Percentiles rank a stretch among this genome's conserved stretches.
These are phyloP conservation scores for Trididemnum nubilum DNA, from an alignment of 23 tunicate genomes.

Conservation along the genomic window DNA sequence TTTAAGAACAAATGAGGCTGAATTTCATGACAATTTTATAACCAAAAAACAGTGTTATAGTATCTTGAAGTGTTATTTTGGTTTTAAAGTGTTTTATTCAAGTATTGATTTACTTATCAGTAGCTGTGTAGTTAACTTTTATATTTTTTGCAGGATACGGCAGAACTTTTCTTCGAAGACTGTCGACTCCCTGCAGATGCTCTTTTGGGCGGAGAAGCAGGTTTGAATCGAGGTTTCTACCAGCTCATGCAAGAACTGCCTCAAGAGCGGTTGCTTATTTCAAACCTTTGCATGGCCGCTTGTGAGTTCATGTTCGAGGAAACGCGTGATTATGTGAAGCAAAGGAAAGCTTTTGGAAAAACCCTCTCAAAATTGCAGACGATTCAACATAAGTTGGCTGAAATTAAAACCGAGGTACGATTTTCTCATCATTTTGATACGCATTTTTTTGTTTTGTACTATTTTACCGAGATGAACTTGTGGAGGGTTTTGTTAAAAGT, in stretches of 20 bases:
- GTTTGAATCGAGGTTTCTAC: slow-evolving; percentile 83
- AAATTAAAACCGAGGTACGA: slow-evolving; percentile 91
- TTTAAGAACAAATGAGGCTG: too few relatives aligned
- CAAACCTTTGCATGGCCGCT: slow-evolving; percentile 72
- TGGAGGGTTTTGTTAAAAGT: too few relatives aligned
- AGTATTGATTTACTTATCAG: too few relatives aligned
- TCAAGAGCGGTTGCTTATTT: slow-evolving; percentile 85
- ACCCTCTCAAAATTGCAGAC: slow-evolving; percentile 86
- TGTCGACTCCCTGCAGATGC: slow-evolving; percentile 79
- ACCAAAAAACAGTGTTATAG: too few relatives aligned
- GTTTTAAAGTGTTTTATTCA: too few relatives aligned
- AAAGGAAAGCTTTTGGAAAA: slow-evolving; percentile 97
- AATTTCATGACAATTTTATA: too few relatives aligned
- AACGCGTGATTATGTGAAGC: slow-evolving; percentile 96
- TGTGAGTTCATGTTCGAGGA: slow-evolving; percentile 93
- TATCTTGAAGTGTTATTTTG: too few relatives aligned
- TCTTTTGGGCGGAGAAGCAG: slow-evolving; percentile 91
- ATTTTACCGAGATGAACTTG: too few relatives aligned
- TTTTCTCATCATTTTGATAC: not conserved
- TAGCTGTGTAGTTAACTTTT: too few relatives aligned
- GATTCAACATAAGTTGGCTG: slow-evolving; percentile 93
- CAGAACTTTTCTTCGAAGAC: slow-evolving; percentile 96
- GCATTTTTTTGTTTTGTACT: too few relatives aligned
- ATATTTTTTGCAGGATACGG: slow-evolving; percentile 78
- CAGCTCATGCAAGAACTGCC: slow-evolving; percentile 95